Base-by-base conservation (phyloP, 2,797 vertebrate species). In the Peromyscus melanophrys region DNA sequence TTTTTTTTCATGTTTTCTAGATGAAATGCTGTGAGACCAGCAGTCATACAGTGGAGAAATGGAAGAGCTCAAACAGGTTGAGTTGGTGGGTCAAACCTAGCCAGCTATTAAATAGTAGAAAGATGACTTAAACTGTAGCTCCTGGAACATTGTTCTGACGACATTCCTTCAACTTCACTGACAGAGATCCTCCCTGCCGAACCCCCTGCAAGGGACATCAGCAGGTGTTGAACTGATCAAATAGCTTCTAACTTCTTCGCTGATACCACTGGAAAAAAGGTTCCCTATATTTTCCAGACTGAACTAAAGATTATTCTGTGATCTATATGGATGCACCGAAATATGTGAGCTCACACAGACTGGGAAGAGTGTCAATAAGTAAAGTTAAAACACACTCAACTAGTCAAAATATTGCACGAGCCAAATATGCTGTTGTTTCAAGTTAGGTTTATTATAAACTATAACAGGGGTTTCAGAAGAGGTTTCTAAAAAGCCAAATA, bases 321-420 rank as follows among this genome's bases (percentile, higher is more conserved):
- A 77, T 92, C 81, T 63, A 29, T 75, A 90, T 0, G 84, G 63
- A 78, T 34, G 34, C 57, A 76, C 40, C 77, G 82, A 95, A 95
- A 43, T 93, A 95, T 52, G 43, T 37, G 8, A 94, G 89, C 71
- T 29, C 16, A 29, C 3, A 40, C 73, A 89, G 91, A 75, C 59
- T 49, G 4, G 57, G 49, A 96, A 97, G 49, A 69, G 82, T 95
- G 85, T 94, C 82, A 88, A 25, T 23, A 57, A 65, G 25, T 49
- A 93, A 96, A 93, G 10, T 85, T 27, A 94, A 93, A 93, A 95
- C 55, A 78, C 46, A 92, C 43, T 94, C 55, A 73, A 31, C 85
- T 85, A 92, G 61, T 34, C 49, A 90, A 96, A 96, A 92, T 65
- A 89, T 11, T 23, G 3, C 37, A 76, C 67, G 83, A 90, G 88